Percentiles rank a stretch among this genome's conserved stretches.
phyloP scores from a whole-genome alignment of 2,113 vertebrate species.

The Prochilodus magdalenae region DNA sequence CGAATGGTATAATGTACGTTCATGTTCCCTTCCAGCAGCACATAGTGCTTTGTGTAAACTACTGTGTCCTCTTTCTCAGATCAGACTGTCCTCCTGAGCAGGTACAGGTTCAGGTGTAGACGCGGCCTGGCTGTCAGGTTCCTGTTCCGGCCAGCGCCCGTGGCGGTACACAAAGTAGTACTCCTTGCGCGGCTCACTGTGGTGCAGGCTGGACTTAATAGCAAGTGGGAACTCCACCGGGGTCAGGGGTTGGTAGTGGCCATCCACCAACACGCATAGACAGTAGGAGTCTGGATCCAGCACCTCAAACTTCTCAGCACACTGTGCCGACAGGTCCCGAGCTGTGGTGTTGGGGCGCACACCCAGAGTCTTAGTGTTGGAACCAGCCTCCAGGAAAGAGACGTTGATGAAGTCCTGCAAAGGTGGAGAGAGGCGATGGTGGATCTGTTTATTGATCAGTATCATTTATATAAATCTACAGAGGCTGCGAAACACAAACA shows the following conservation, averaged over 20 bases:
- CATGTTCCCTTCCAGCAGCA: background rate
- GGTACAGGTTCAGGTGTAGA: background rate
- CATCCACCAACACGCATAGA: conserved; percentile 84
- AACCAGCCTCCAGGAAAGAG: conserved; percentile 82
- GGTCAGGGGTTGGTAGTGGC: conserved; percentile 75
- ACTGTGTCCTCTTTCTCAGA: background rate
- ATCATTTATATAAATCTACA: too few relatives aligned
- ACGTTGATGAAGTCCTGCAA: conserved; percentile 92
- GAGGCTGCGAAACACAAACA: too few relatives aligned
- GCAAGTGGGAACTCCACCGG: conserved; percentile 83
- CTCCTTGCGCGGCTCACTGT: conserved; percentile 80
- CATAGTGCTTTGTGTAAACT: background rate
- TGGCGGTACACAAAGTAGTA: conserved; percentile 92
- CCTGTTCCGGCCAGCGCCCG: conserved; percentile 55
- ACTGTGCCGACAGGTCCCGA: conserved; percentile 83
- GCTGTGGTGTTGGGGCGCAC: conserved; percentile 78
- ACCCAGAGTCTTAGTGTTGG: conserved; percentile 85
- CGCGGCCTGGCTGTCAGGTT: conserved; percentile 2
- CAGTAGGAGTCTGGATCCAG: conserved; percentile 71
- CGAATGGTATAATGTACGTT: background rate
- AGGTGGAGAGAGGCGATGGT: background rate
- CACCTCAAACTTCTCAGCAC: conserved; percentile 88
- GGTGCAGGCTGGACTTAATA: conserved; percentile 85
- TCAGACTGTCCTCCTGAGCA: conserved; percentile 39
- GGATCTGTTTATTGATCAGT: too few relatives aligned